Evolutionary conservation across 2,888 invertebrate genomes (phyloP).

Genomic region (Minunthozetes semirufus): DNA sequence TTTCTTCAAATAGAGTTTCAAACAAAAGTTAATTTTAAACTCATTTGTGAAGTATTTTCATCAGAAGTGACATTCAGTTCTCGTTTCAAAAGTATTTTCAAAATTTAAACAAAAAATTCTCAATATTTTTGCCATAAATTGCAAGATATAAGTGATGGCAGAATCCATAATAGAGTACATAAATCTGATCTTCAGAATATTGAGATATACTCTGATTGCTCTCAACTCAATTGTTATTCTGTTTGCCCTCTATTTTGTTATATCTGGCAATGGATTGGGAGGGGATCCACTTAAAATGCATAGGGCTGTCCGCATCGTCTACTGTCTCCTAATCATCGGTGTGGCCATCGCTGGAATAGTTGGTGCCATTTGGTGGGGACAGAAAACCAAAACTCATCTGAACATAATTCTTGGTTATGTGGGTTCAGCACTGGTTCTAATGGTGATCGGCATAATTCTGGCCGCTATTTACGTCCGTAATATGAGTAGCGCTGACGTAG

Average conservation of each 20-base stretch:
- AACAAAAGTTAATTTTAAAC: too few relatives aligned
- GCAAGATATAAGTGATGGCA: background rate
- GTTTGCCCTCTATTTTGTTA: slow-evolving; percentile 17
- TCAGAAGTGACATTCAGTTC: too few relatives aligned
- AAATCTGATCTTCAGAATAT: slow-evolving; percentile 18
- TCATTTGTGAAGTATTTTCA: too few relatives aligned
- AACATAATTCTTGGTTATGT: slow-evolving; percentile 30
- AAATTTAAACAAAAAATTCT: background rate
- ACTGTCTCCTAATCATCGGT: slow-evolving; percentile 4
- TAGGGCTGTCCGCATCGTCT: slow-evolving; percentile 1
- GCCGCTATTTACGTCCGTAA: slow-evolving; percentile 28
- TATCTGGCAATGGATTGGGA: slow-evolving; percentile 31
- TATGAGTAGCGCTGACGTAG: slow-evolving; percentile 27
- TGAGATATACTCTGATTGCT: slow-evolving; percentile 29
- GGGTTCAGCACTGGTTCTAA: background rate
- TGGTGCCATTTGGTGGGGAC: slow-evolving; percentile 29
- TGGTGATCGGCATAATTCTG: slow-evolving; percentile 25
- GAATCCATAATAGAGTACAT: slow-evolving; percentile 23
- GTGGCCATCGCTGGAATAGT: slow-evolving; percentile 31
- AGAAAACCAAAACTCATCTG: slow-evolving; percentile 33
- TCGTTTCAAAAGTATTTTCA: background rate
- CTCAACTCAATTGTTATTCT: slow-evolving; percentile 32
- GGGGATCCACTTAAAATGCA: slow-evolving; percentile 22
- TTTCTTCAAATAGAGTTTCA: too few relatives aligned
- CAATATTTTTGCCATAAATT: background rate